Base-by-base conservation (phyloP, 2,888 invertebrate genomes). In the Hydriomena furcata region DNA sequence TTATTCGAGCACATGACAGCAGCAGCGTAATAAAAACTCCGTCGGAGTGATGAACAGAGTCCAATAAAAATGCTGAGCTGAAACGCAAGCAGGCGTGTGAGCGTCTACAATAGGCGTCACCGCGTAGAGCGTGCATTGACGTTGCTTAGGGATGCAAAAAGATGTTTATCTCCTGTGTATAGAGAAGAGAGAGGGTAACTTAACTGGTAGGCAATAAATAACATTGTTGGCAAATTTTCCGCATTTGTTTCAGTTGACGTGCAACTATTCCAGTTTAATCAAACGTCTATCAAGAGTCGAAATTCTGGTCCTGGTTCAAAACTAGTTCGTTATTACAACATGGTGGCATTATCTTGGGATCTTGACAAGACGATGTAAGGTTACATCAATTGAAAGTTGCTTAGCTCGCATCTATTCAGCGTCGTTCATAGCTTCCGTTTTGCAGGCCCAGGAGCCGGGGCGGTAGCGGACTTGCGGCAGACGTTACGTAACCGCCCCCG, bases 401-500 rank as follows among this genome's bases (percentile, higher is more conserved):
- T 20, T 24, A 36, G 35, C 13, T 25, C 32, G 42, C 32, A 47
- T 52, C 37, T 10, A 36, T 17, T 52, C 42, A 20, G 37, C 30
- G 7, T 11, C 12, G 30, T 12, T 41, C 30, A 5, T 10, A 11
- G 40, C 23, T 21, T 36, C 21, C 12, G 17, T 42, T 31, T 37
- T 32, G 17, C 21, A 25, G 25, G 25, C 11, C 28, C 20, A 41
- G 61, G 48, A 63, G 55, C 50, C 55, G 55, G 52, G 62, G 62
- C 66, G 62, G 71, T 53, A 46, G 49, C 55, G 51, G 46, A 42
- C 63, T 66, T 76, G 78, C 76, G 72, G 76, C 74, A 78, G 70
- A 67, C 67, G 63, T 84, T 83, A 82, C 76, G 73, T 82, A 83
- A 84, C 73, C 65, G 62, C 57, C 67, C 66, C 60, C 58, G 56